These are phyloP conservation scores for Hoplostethus mediterraneus DNA, from an alignment of 2,797 vertebrate species.

Conservation along the genomic window DNA sequence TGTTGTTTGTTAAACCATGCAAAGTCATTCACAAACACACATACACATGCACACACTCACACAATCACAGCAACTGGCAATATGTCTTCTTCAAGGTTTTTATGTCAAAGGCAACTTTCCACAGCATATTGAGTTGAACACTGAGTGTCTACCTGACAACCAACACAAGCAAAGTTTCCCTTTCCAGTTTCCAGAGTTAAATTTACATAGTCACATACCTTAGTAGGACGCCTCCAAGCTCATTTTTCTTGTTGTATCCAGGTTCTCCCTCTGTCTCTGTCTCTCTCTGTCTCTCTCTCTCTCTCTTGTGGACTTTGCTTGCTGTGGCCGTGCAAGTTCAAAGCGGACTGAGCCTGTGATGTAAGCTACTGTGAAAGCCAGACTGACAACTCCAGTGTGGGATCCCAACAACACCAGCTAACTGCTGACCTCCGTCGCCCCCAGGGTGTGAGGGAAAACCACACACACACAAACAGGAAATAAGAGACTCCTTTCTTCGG, in stretches of 20 bases:
- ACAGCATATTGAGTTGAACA: neutral
- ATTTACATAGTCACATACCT: slow-evolving; percentile 44
- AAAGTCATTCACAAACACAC: neutral
- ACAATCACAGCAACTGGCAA: neutral
- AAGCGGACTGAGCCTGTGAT: slow-evolving; percentile 40
- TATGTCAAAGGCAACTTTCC: neutral
- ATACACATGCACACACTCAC: slow-evolving; percentile 10
- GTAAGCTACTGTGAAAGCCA: slow-evolving; percentile 23
- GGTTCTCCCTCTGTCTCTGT: slow-evolving; percentile 6
- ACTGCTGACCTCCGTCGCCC: slow-evolving; percentile 61
- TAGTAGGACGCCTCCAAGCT: slow-evolving; percentile 11
- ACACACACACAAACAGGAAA: slow-evolving; percentile 30
- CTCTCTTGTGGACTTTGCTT: slow-evolving; percentile 34
- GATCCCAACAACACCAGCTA: slow-evolving; percentile 69
- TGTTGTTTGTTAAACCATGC: neutral
- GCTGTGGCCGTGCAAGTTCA: slow-evolving; percentile 21
- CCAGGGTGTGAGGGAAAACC: slow-evolving; percentile 38
- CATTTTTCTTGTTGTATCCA: slow-evolving; percentile 15
- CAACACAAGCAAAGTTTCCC: neutral
- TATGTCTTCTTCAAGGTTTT: neutral
- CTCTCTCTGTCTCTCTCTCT: slow-evolving; percentile 9
- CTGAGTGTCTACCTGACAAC: neutral
- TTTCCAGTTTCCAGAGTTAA: neutral
- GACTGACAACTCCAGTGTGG: slow-evolving; percentile 39
- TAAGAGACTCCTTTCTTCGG: slow-evolving; percentile 53